A percentile compares a stretch with the other conserved stretches of the same genome.
Evolutionary conservation across 2,113 vertebrate genomes (phyloP).

Genomic region (Parotia lawesii): DNA sequence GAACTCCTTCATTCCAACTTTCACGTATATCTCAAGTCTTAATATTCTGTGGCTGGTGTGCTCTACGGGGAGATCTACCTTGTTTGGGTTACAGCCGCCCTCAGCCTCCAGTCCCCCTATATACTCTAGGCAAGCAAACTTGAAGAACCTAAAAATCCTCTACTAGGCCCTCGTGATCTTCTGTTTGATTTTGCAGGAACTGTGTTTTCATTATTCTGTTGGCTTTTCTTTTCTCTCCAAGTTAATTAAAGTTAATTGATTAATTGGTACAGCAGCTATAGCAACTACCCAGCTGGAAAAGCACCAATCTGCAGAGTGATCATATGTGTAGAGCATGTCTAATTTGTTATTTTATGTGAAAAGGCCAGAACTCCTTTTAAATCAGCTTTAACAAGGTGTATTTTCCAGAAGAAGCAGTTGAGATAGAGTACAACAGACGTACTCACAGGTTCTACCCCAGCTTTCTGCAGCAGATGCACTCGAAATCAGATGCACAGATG

Average conservation of each 20-base stretch:
- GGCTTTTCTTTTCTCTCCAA: neutral
- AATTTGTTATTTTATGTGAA: neutral
- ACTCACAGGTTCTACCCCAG: neutral
- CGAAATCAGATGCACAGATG: fast-evolving
- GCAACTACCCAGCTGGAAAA: neutral
- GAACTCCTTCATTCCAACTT: neutral
- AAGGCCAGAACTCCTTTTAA: neutral
- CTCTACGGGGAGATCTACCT: neutral
- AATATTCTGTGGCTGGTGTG: neutral
- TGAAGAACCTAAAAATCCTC: neutral
- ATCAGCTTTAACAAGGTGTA: neutral
- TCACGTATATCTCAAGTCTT: neutral
- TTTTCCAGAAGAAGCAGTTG: neutral
- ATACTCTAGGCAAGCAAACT: neutral
- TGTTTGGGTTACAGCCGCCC: neutral
- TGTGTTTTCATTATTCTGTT: neutral
- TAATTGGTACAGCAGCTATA: neutral
- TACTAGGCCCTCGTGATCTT: neutral
- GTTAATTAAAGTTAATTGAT: slow-evolving; percentile 30
- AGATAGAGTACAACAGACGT: neutral
- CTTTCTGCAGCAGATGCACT: neutral
- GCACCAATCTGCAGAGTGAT: neutral
- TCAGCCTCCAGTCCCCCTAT: neutral
- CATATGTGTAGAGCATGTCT: neutral
- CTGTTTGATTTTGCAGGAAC: neutral